A percentile compares a stretch with the other conserved stretches of the same genome.
These are phyloP conservation scores for Parotia lawesii DNA, from an alignment of 2,113 vertebrate genomes.

Conservation along the genomic window DNA sequence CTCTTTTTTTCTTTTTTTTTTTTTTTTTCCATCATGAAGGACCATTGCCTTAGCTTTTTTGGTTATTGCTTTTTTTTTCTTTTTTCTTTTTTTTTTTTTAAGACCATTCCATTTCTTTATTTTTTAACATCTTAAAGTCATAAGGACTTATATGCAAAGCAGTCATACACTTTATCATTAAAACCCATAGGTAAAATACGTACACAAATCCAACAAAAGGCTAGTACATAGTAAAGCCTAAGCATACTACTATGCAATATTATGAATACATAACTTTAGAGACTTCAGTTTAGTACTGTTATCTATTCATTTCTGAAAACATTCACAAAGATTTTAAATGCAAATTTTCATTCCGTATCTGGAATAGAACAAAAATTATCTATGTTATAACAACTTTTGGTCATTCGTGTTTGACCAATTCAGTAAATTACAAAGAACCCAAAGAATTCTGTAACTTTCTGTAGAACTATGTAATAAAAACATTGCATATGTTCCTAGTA, in stretches of 20 bases:
- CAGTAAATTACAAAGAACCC: constrained; percentile 80
- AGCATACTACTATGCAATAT: constrained; percentile 85
- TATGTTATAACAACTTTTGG: constrained; percentile 82
- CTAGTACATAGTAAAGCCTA: constrained; percentile 90
- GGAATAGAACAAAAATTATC: constrained; percentile 79
- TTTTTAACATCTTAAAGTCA: constrained; percentile 92
- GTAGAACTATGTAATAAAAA: constrained; percentile 83
- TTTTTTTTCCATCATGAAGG: constrained; percentile 49
- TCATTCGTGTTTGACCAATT: constrained; percentile 77
- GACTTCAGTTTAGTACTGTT: constrained; percentile 78
- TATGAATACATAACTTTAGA: constrained; percentile 81
- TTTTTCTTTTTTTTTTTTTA: not conserved
- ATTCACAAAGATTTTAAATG: constrained; percentile 83
- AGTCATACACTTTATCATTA: constrained; percentile 93
- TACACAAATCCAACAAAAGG: constrained; percentile 90
- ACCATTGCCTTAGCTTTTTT: constrained; percentile 45
- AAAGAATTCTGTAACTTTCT: constrained; percentile 77
- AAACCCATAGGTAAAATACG: constrained; percentile 97
- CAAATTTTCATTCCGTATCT: constrained; percentile 79
- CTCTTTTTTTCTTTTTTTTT: constrained; percentile 59
- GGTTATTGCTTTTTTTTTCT: constrained; percentile 43
- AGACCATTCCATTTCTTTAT: constrained; percentile 98
- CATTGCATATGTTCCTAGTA: constrained; percentile 82
- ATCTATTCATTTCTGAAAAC: constrained; percentile 82
- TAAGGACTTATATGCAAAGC: constrained; percentile 89